Evolutionary conservation across 2,797 vertebrate genomes (phyloP).

Genomic region (Prunella strophiata): DNA sequence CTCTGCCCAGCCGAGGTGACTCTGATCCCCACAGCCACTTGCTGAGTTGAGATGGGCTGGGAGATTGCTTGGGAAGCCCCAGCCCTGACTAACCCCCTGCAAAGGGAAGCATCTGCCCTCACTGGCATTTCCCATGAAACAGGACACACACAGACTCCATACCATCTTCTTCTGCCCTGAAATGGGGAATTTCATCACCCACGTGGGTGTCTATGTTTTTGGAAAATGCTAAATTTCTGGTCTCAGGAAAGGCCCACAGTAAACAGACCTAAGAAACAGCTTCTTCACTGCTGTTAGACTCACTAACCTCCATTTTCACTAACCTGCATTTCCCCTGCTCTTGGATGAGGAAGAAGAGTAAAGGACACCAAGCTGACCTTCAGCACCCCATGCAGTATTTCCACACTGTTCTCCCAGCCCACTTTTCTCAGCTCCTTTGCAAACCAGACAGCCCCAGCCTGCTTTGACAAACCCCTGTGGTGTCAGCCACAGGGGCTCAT

Average conservation of each 20-base stretch:
- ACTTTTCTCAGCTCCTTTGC: background rate
- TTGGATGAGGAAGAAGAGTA: background rate
- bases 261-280: background rate
- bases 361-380: background rate
- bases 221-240: background rate
- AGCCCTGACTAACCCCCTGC: background rate
- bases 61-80: background rate
- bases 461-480: background rate
- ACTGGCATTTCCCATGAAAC: background rate
- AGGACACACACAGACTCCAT: background rate
- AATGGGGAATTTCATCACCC: background rate
- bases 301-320: background rate
- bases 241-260: background rate
- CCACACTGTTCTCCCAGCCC: rapidly evolving
- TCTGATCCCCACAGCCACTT: background rate
- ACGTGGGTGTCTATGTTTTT: background rate
- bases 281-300: background rate
- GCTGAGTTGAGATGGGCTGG: rapidly evolving
- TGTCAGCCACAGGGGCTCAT: background rate
- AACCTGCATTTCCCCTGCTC: background rate
- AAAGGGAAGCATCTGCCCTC: background rate
- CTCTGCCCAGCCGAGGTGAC: background rate
- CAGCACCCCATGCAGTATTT: background rate
- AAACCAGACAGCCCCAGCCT: background rate
- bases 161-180: background rate